These are phyloP conservation scores for Alca torda DNA, from an alignment of 2,797 vertebrate species.

Conservation along the genomic window DNA sequence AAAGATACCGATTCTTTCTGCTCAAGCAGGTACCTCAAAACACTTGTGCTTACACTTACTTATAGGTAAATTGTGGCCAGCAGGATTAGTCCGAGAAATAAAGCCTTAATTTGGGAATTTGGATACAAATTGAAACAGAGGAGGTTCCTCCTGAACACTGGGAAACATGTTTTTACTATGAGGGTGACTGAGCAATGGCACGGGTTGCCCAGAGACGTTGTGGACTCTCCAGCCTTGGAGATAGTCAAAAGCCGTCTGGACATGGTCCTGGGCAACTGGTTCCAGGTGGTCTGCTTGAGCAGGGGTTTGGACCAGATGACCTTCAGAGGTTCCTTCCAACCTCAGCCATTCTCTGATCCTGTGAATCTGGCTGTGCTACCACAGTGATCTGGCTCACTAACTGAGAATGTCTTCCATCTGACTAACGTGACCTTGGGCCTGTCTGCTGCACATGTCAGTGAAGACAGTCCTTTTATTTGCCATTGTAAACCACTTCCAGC, in stretches of 20 bases:
- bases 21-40: background rate
- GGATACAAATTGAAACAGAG: background rate
- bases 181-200: background rate
- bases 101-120: background rate
- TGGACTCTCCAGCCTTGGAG: background rate
- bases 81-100: background rate
- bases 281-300: background rate
- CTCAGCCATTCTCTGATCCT: background rate
- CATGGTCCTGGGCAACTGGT: fast-evolving
- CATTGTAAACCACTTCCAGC: background rate
- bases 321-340: background rate
- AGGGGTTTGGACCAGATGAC: background rate
- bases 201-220: background rate
- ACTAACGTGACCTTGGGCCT: background rate
- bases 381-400: background rate
- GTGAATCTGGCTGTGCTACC: background rate
- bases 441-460: background rate
- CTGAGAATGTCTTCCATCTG: background rate
- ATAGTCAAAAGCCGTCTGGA: background rate
- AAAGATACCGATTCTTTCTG: background rate
- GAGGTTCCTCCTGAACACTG: background rate
- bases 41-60: background rate
- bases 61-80: background rate
- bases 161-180: background rate
- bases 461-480: background rate